These are phyloP conservation scores for Tetranychus truncatus DNA, from an alignment of 2,888 invertebrate genomes.

Conservation along the genomic window DNA sequence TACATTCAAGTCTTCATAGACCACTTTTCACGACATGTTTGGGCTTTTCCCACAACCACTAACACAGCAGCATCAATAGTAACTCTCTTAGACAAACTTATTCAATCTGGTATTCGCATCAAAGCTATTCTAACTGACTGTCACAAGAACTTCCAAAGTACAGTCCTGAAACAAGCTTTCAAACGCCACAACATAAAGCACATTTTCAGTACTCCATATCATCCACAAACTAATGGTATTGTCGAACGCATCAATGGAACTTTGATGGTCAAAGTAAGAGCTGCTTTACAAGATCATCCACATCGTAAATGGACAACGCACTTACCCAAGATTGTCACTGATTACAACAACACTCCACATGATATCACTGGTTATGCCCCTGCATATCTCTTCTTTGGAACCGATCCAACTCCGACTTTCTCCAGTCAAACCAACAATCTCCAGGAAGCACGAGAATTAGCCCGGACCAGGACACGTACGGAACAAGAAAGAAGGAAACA, in stretches of 20 bases:
- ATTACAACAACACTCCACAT: slow-evolving; percentile 15
- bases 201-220: background rate
- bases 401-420: too few species aligned
- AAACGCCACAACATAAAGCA: background rate
- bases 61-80: slow-evolving; percentile 9
- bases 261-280: background rate
- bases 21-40: slow-evolving; percentile 6
- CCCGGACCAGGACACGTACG: background rate
- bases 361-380: slow-evolving; percentile 11
- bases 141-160: slow-evolving; percentile 7
- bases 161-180: background rate
- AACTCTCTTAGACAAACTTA: background rate
- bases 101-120: background rate
- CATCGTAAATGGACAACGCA: slow-evolving; percentile 10
- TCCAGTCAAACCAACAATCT: too few species aligned
- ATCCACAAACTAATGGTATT: slow-evolving; percentile 16
- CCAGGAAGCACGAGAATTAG: too few species aligned
- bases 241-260: slow-evolving; percentile 5
- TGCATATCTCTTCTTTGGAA: slow-evolving; percentile 11
- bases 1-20: slow-evolving; percentile 14
- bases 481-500: slow-evolving; percentile 2
- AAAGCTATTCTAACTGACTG: slow-evolving; percentile 8
- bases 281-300: background rate
- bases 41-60: slow-evolving; percentile 1
- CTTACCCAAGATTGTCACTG: background rate